Evolutionary conservation across 2,888 invertebrate genomes (phyloP).

Genomic region (Chrysomela aeneicollis): DNA sequence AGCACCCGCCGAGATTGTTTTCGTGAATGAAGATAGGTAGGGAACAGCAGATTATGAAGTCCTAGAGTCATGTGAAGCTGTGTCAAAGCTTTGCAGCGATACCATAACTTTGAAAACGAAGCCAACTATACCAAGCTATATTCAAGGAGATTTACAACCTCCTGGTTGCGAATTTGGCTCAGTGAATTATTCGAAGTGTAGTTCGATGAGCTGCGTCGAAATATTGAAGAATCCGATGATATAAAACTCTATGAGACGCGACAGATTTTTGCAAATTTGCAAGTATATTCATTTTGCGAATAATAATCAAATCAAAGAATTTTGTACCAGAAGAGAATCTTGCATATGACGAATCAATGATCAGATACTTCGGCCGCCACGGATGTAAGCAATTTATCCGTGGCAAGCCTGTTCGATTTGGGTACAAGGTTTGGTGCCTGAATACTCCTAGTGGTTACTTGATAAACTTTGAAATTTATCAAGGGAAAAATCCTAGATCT

Average conservation of each 20-base stretch:
- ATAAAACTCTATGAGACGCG: slow-evolving; percentile 21
- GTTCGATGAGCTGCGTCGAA: background rate
- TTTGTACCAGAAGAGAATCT: slow-evolving; percentile 34
- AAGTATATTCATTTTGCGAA: slow-evolving; percentile 34
- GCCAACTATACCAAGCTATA: slow-evolving; percentile 1
- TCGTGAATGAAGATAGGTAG: background rate
- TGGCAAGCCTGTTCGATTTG: slow-evolving; percentile 50
- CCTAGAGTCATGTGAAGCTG: background rate
- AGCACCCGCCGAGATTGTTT: slow-evolving; percentile 9
- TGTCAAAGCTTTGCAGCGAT: background rate
- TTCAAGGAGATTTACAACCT: background rate
- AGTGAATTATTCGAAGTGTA: background rate
- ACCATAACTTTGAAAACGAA: background rate
- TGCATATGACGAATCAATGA: slow-evolving; percentile 28
- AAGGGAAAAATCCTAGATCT: slow-evolving; percentile 45
- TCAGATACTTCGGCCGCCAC: slow-evolving; percentile 46
- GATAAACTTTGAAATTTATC: slow-evolving; percentile 48
- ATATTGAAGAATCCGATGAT: slow-evolving; percentile 21
- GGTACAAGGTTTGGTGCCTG: slow-evolving; percentile 49
- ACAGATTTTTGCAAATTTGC: slow-evolving; percentile 24
- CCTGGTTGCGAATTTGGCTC: background rate
- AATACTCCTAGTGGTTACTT: slow-evolving; percentile 42
- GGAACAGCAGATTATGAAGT: background rate
- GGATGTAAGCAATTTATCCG: slow-evolving; percentile 50
- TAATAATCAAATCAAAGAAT: slow-evolving; percentile 31